phyloP scores from a whole-genome alignment of 2,797 vertebrate species.

The Bothrops alternatus region DNA sequence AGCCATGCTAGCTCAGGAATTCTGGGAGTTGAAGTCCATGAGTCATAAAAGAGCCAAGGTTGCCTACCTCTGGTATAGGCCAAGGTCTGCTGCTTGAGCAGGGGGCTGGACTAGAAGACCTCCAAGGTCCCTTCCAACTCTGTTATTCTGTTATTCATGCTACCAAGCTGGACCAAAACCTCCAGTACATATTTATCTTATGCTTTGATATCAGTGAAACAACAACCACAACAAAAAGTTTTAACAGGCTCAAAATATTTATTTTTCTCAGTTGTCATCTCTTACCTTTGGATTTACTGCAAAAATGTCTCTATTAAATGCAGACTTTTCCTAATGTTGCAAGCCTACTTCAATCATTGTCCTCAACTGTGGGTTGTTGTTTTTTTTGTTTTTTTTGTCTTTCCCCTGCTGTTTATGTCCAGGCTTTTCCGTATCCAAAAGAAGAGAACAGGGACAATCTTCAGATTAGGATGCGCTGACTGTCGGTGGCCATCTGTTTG shows the following conservation, averaged over 20 bases:
- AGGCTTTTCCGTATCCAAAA: neutral
- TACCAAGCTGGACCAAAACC: neutral
- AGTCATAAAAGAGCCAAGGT: too few relatives aligned
- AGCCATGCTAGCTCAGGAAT: too few relatives aligned
- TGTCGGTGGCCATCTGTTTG: conserved; percentile 10
- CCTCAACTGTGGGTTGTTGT: neutral
- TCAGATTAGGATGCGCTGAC: neutral
- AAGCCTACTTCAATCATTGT: conserved; percentile 21
- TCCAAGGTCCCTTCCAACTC: neutral
- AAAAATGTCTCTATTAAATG: conserved; percentile 29
- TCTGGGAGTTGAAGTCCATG: too few relatives aligned
- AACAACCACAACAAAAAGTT: neutral
- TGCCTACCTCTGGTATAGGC: too few relatives aligned
- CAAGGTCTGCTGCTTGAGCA: neutral
- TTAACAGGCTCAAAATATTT: neutral
- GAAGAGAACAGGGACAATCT: neutral
- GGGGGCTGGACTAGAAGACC: neutral
- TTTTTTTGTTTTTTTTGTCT: neutral
- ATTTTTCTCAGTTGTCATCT: neutral
- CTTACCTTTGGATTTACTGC: neutral
- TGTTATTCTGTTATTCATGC: neutral
- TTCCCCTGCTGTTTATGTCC: neutral
- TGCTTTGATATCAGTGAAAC: neutral
- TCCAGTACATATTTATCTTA: neutral
- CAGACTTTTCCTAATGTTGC: conserved; percentile 35